A percentile compares a stretch with the other conserved stretches of the same genome.
Conservation (phyloP, 2,113 vertebrate species). For the Montifringilla adamsi region DNA sequence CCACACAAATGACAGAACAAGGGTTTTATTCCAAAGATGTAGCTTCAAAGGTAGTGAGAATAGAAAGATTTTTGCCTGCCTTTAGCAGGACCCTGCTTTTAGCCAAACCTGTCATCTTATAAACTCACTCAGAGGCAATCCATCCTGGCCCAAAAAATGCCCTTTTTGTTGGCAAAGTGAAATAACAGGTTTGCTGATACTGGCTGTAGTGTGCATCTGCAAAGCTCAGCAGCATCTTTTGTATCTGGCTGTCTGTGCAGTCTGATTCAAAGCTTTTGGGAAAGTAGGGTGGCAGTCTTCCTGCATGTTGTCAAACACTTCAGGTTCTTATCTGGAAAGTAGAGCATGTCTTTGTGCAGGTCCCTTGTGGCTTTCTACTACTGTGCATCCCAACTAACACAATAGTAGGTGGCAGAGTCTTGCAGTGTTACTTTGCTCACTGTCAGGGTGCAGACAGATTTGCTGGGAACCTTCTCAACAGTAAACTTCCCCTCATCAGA, state of each 20-base stretch:
- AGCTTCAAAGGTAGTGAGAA: neutral
- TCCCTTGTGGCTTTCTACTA: neutral
- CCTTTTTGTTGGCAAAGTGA: neutral
- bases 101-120: neutral
- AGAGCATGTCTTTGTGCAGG: neutral
- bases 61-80: neutral
- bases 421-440: neutral
- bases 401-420: conserved; percentile 9
- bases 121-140: neutral
- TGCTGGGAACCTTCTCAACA: neutral
- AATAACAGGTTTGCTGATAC: neutral
- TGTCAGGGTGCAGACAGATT: neutral
- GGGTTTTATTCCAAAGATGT: neutral
- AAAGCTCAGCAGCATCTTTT: neutral
- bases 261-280: neutral
- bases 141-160: neutral
- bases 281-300: neutral
- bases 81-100: neutral
- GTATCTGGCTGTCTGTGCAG: neutral
- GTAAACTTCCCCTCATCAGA: neutral
- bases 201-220: neutral
- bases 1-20: neutral
- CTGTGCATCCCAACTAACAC: conserved; percentile 3
- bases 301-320: accelerated
- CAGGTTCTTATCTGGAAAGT: neutral